These are phyloP conservation scores for Choristoneura fumiferana DNA, from an alignment of 1,140 invertebrate genomes.

Conservation along the genomic window DNA sequence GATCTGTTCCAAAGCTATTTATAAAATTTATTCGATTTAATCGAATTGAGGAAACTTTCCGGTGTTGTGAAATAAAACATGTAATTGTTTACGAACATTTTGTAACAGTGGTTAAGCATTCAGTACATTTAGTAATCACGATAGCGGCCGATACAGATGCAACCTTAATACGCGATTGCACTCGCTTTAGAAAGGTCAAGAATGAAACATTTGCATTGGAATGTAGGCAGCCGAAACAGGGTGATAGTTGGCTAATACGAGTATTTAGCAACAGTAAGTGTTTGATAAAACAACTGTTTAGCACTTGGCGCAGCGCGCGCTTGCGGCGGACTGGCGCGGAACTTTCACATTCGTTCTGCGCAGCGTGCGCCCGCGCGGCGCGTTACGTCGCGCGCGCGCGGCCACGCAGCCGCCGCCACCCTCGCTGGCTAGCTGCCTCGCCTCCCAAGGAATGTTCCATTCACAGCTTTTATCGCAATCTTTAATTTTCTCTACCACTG, in stretches of 20 bases:
- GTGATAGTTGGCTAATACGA: constrained; percentile 19
- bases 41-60: constrained; percentile 31
- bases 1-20: constrained; percentile 18
- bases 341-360: constrained; percentile 72
- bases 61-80: constrained; percentile 41
- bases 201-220: constrained; percentile 3
- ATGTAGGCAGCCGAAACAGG: constrained; percentile 7
- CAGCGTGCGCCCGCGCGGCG: constrained; percentile 56
- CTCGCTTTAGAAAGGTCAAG: background rate
- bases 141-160: constrained; percentile 4
- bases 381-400: constrained; percentile 54
- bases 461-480: too few species aligned
- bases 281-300: constrained; percentile 52
- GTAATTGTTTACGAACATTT: constrained; percentile 32
- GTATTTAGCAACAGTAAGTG: constrained; percentile 25
- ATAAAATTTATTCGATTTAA: too few species aligned
- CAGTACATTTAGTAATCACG: constrained; percentile 22
- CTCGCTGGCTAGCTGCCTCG: too few species aligned
- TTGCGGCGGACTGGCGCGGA: constrained; percentile 46
- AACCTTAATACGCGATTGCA: constrained; percentile 20
- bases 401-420: constrained; percentile 4
- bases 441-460: too few species aligned
- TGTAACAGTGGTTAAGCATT: constrained; percentile 25
- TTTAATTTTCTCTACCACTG: too few species aligned
- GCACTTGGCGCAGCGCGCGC: constrained; percentile 53